A percentile compares a stretch with the other conserved stretches of the same genome.
These are phyloP conservation scores for Zophobas atratus DNA, from an alignment of 1,140 invertebrate genomes.

Conservation along the genomic window DNA sequence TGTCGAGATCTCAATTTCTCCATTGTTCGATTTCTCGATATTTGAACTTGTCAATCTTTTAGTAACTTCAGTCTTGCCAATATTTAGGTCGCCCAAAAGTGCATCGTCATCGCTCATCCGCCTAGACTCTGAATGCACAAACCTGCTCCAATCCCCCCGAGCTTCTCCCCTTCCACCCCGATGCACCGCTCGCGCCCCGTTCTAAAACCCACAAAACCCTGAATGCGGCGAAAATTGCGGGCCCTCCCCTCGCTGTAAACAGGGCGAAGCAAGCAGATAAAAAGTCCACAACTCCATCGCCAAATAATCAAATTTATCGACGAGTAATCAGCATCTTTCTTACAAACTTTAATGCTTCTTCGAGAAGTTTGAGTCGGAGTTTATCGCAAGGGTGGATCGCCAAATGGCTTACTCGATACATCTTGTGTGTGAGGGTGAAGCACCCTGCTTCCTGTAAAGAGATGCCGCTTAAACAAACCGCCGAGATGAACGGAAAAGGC, in stretches of 20 bases:
- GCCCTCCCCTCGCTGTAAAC: neutral
- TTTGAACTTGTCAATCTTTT: no score
- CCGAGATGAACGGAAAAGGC: neutral
- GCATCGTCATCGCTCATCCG: no score
- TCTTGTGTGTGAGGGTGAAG: neutral
- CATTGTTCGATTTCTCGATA: no score
- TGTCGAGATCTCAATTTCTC: no score
- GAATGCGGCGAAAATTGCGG: neutral
- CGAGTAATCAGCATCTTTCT: constrained; percentile 1
- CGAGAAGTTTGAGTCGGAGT: neutral
- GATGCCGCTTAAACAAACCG: neutral
- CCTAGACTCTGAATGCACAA: no score
- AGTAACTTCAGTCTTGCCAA: no score
- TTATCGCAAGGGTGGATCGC: neutral
- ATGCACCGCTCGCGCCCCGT: no score
- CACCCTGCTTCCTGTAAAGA: neutral
- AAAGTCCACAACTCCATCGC: neutral
- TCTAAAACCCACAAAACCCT: no score
- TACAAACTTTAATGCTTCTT: constrained; percentile 3
- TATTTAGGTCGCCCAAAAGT: no score
- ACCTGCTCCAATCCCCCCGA: no score
- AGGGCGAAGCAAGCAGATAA: neutral
- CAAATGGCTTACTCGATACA: constrained; percentile 2
- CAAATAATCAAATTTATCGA: constrained; percentile 3
- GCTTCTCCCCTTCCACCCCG: no score